Base-by-base conservation (phyloP, 2,797 vertebrate genomes). In the Channallabes apus region DNA sequence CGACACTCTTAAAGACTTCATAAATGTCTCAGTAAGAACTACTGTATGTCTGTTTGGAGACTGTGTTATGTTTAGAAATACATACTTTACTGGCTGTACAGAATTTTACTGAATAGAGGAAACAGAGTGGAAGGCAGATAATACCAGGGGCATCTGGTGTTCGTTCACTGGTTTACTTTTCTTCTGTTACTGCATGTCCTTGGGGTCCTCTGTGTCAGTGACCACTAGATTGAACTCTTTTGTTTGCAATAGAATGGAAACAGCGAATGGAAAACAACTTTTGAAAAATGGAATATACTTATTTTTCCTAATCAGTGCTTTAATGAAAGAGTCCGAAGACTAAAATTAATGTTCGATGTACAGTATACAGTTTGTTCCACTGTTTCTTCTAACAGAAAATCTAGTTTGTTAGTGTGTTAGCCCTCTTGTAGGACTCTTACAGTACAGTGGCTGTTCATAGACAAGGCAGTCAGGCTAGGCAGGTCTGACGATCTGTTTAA, bases 171-270 rank as follows among this genome's bases (percentile, higher is more conserved):
- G 46, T 54, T 68, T 51, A 82, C 67, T 72, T 54, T 83, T 56
- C 9, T 41, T 76, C 65, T 76, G 76, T 54, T 76, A 83, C 59
- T 76, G 61, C 59, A 83, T 46, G 68, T 71, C 54, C 68, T 38
- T 72, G 67, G 62, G 62, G 59, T 54, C 29, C n/a, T n/a, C 7
- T 41, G 46, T 82, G 67, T 41, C 67, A 72, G 7, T 59, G 81
- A 82, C 56, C 27, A 67, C 32, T 41, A 62, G 77, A 79, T 59
- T 54, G 20, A 20, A 29, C 38, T 18, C 54, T 24, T 62, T 62
- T 27, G 56, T 38, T 51, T 27, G 3, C 32, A 41, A 27, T 38
- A 46, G 38, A 38, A 38, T 38, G 35, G 32, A 32, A 32, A 32
- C 32, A 32, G 2, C 32, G 35, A 35, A 35, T 35, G 38, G 24